phyloP scores from a whole-genome alignment of 2,113 vertebrate species.

The Lagopus muta region DNA sequence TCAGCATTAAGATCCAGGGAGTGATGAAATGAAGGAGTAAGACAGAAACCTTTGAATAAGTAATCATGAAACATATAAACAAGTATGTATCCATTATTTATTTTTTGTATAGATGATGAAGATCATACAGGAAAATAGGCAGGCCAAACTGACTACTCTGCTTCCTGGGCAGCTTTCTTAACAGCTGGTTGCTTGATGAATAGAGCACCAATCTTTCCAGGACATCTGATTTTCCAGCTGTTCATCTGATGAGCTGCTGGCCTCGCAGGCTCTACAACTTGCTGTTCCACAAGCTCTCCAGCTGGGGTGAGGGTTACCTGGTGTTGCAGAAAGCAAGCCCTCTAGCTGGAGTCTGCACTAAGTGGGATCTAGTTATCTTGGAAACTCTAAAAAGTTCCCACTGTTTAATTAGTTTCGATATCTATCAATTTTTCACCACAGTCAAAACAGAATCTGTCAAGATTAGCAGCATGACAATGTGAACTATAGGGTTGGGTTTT shows the following conservation, averaged over 20 bases:
- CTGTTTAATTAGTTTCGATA: not conserved
- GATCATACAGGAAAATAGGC: not conserved
- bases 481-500: no score
- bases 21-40: not conserved
- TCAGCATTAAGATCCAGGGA: not conserved
- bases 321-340: not conserved
- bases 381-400: not conserved
- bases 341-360: not conserved
- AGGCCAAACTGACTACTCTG: not conserved
- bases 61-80: fast-evolving
- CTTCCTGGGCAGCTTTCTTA: slow-evolving; percentile 3
- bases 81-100: not conserved
- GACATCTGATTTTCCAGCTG: slow-evolving; percentile 57
- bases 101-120: not conserved
- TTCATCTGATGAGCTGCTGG: slow-evolving; percentile 45
- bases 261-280: slow-evolving; percentile 10
- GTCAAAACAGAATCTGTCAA: not conserved
- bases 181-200: slow-evolving; percentile 11
- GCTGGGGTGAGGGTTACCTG: not conserved
- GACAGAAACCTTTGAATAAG: not conserved
- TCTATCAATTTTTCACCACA: not conserved
- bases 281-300: slow-evolving; percentile 4
- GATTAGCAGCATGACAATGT: not conserved
- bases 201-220: slow-evolving; percentile 11
- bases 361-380: not conserved